phyloP scores from a whole-genome alignment of 2,888 invertebrate genomes.

The Eubasilissa splendida region DNA sequence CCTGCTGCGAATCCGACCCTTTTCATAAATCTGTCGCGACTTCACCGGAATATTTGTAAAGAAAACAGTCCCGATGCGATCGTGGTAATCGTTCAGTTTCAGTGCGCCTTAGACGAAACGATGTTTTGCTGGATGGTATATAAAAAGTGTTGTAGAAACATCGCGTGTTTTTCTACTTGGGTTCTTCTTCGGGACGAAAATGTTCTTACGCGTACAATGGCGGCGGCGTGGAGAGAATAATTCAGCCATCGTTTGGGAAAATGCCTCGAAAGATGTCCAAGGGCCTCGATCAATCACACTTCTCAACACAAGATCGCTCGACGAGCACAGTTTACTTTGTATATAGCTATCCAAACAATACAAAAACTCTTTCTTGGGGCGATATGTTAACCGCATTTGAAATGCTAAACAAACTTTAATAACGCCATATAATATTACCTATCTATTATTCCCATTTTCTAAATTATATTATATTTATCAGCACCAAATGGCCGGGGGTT shows the following conservation, averaged over 20 bases:
- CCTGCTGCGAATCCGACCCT: constrained; percentile 15
- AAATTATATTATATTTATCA: no score
- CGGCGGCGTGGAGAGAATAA: constrained; percentile 2
- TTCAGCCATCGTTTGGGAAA: constrained; percentile 25
- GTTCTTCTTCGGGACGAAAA: neutral
- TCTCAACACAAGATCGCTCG: neutral
- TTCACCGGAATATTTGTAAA: constrained; percentile 2
- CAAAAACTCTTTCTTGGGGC: no score
- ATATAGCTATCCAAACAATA: no score
- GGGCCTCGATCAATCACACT: constrained; percentile 31
- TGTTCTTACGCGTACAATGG: constrained; percentile 2
- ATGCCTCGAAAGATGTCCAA: constrained; percentile 17
- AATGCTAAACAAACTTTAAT: no score
- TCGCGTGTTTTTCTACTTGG: neutral
- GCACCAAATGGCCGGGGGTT: no score
- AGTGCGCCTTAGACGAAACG: neutral
- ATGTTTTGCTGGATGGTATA: neutral
- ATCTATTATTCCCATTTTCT: no score
- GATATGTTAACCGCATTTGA: no score
- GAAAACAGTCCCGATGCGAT: neutral
- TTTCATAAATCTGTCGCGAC: constrained; percentile 7
- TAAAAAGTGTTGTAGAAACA: neutral
- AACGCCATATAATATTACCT: no score
- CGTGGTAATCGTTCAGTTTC: neutral
- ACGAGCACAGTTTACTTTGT: neutral